Percentiles rank a stretch among this genome's conserved stretches.
These are phyloP conservation scores for Stichodactyla mertensii DNA, from an alignment of 64 coral and sea anemone species.

Conservation along the genomic window DNA sequence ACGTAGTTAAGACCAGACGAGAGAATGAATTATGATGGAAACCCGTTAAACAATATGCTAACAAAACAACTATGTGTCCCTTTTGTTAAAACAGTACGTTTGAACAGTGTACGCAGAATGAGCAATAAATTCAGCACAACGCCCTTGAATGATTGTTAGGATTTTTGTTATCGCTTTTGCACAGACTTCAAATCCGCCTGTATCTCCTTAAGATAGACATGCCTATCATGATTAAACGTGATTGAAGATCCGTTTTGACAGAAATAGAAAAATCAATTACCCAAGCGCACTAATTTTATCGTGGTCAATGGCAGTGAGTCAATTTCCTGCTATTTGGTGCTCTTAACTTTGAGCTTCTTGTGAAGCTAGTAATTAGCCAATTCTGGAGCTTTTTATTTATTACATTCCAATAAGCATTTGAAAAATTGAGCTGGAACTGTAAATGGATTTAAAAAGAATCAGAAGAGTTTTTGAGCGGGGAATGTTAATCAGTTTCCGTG, in stretches of 20 bases:
- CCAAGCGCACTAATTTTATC: not conserved
- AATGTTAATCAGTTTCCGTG: no score
- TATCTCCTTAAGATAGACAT: not conserved
- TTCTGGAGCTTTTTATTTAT: not conserved
- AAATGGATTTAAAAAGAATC: no score
- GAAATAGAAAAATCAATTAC: not conserved
- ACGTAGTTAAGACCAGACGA: no score
- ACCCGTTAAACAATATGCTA: no score
- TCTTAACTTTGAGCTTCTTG: constrained; percentile 9
- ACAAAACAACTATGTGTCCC: not conserved
- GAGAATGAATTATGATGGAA: no score
- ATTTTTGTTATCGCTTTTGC: not conserved
- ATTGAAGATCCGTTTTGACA: not conserved
- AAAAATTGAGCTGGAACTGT: no score
- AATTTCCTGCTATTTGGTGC: constrained; percentile 3
- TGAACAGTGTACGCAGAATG: not conserved
- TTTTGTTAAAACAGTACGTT: not conserved
- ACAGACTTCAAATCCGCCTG: constrained; percentile 3
- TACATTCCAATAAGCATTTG: no score
- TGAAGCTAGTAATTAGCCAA: not conserved
- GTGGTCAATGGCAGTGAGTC: not conserved
- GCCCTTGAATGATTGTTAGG: not conserved
- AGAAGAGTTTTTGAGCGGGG: no score
- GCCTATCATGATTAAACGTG: no score
- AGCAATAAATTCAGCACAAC: not conserved